A percentile compares a stretch with the other conserved stretches of the same genome.
phyloP scores from a whole-genome alignment of 2,888 invertebrate species.

The Ormyrus nitidulus region DNA sequence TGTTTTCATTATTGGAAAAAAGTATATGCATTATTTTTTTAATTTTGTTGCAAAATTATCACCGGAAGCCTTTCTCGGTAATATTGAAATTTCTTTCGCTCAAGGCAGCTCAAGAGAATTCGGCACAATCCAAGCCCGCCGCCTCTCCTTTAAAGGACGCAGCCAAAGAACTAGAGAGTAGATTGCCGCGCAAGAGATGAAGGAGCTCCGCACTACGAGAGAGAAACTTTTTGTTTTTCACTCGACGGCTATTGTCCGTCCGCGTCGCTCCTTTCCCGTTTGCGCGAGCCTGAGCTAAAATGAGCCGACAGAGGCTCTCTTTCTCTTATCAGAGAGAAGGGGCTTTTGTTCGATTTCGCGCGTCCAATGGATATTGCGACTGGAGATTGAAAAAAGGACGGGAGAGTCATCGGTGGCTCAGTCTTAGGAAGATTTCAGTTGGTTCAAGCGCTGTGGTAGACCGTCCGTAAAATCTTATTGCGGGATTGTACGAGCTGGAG shows the following conservation, averaged over 20 bases:
- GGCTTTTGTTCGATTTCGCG: constrained; percentile 70
- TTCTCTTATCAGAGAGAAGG: constrained; percentile 61
- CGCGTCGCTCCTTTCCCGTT: constrained; percentile 59
- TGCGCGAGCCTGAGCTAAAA: constrained; percentile 55
- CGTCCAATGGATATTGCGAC: constrained; percentile 53
- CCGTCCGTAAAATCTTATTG: constrained; percentile 62
- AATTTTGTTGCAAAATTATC: too few species aligned
- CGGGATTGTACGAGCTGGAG: constrained; percentile 7
- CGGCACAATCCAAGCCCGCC: constrained; percentile 42
- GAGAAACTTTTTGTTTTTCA: constrained; percentile 73
- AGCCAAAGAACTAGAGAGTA: constrained; percentile 54
- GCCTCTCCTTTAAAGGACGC: constrained; percentile 59
- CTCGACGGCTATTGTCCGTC: constrained; percentile 69
- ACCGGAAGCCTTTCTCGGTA: constrained; percentile 60
- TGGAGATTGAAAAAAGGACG: constrained; percentile 44
- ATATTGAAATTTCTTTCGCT: constrained; percentile 75
- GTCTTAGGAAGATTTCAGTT: constrained; percentile 9
- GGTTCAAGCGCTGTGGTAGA: constrained; percentile 19
- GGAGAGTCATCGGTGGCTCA: not conserved
- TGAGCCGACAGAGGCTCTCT: constrained; percentile 50
- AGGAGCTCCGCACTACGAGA: constrained; percentile 42
- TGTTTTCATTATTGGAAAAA: too few species aligned
- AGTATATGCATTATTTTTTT: too few species aligned
- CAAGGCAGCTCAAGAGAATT: constrained; percentile 48
- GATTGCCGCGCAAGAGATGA: constrained; percentile 53